Conservation (phyloP, 1,140 invertebrate species). For the Danaus plexippus region DNA sequence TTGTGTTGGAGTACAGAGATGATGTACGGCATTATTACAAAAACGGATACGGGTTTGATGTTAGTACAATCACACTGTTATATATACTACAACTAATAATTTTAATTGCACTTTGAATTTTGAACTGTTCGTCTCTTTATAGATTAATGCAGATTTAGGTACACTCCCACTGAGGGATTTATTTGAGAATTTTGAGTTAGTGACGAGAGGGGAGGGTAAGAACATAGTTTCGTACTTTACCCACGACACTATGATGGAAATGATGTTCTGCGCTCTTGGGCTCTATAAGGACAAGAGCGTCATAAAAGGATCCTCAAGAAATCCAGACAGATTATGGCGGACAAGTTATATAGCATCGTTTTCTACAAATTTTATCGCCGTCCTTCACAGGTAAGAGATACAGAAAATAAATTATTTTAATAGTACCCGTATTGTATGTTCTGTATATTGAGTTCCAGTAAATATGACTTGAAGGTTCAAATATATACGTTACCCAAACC, state of each 20-base stretch:
- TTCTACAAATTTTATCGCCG: conserved; percentile 46
- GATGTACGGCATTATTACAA: conserved; percentile 81
- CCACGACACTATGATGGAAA: conserved; percentile 75
- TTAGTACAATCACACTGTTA: conserved; percentile 18
- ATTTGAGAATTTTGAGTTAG: conserved; percentile 71
- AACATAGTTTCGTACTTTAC: conserved; percentile 82
- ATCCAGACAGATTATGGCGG: conserved; percentile 36
- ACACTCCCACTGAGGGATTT: conserved; percentile 82
- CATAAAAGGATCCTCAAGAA: conserved; percentile 21
- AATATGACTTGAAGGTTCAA: no score
- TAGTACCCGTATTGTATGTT: no score
- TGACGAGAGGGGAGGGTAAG: conserved; percentile 26
- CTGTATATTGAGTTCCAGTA: no score
- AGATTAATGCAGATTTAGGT: conserved; percentile 77
- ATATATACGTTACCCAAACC: no score
- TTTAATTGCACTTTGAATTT: no score
- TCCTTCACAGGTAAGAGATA: conserved; percentile 39
- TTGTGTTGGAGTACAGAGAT: conserved; percentile 82
- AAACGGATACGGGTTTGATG: conserved; percentile 52
- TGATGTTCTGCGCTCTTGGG: conserved; percentile 44
- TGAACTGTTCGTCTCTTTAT: conserved; percentile 9
- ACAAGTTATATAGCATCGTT: conserved; percentile 44
- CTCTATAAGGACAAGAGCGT: conserved; percentile 35
- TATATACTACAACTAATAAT: no score
- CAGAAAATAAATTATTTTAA: not conserved